Evolutionary conservation across 2,888 invertebrate species (phyloP), one percentile per base, ranked within the genome.

Genomic region (Philhelius pedissequus): DNA sequence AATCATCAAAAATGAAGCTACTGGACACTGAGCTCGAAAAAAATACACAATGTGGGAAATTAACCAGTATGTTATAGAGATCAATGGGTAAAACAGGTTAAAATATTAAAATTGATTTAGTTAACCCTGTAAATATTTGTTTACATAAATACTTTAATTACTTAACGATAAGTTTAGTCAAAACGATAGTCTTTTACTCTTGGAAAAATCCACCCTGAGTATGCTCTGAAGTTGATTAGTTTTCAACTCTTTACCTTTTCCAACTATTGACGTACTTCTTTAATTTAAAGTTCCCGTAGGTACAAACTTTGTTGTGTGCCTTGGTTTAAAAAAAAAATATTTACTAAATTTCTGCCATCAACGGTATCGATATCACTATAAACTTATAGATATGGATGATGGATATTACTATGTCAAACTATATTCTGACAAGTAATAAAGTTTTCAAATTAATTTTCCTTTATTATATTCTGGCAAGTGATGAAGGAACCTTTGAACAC

Each of bases 381-480:
- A 38, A 13, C 11, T 68, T 50, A 13, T n/a, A n/a, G n/a, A n/a
- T 27, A 68, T 27, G 4, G 64, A 32, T 64, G 20, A 48, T 64
- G 13, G 7, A 45, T 48, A 15, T 30, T 35, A 15, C 68, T 52
- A 52, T 68, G 52, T 15, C 13, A 52, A 68, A 40, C 38, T 68
- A 64, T 25, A 32, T 9, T 52, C 20, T 38, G 20, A 27, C 25
- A 25, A 68, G 48, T 7, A 48, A 68, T 13, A 48, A 75, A 69
- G 56, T 80, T 79, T 74, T 56, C 8, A 54, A 75, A 74, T 60
- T 48, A 54, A 48, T 69, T 75, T 69, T 35, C 30, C 40, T 45
- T 48, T 22, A 54, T 30, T 43, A 18, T 43, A 18, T 50, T 54
- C 54, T 62, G 13, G 52, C 35, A 48, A 75, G 30, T 74, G 68